Conservation (phyloP, 2,888 invertebrate genomes). For the Lasius fuliginosus region DNA sequence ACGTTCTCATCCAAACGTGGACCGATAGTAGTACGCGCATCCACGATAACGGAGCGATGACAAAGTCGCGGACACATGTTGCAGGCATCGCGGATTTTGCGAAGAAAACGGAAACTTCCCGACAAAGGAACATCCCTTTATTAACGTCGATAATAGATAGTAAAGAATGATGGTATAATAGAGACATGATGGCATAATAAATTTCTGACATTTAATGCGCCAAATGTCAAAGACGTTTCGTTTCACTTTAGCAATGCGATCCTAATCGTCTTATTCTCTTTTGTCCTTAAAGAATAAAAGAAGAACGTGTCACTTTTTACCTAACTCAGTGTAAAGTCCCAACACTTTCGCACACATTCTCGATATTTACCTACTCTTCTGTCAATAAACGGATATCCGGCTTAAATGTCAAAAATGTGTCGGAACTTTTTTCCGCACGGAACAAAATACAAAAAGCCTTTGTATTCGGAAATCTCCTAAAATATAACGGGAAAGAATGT, state of each 20-base stretch:
- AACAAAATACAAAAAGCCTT: no score
- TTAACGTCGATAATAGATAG: background rate
- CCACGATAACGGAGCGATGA: slow-evolving; percentile 43
- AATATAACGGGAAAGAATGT: no score
- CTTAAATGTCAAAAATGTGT: no score
- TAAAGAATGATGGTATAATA: no score
- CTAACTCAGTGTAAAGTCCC: background rate
- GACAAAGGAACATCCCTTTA: background rate
- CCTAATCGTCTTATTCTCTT: background rate
- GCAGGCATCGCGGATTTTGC: background rate
- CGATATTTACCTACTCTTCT: background rate
- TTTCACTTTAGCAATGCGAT: background rate
- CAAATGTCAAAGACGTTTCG: background rate
- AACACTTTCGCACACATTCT: background rate
- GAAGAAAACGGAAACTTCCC: background rate
- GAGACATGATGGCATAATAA: background rate
- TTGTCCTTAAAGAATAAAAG: background rate
- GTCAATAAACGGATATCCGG: no score
- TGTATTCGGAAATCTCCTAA: no score
- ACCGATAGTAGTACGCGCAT: slow-evolving; percentile 31
- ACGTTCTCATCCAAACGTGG: slow-evolving; percentile 17
- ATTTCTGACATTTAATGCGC: background rate
- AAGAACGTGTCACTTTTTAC: background rate
- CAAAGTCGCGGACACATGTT: slow-evolving; percentile 9
- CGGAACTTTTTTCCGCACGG: no score